These are phyloP conservation scores for Amphiprion percula DNA, from an alignment of 2,113 vertebrate genomes.

Conservation along the genomic window DNA sequence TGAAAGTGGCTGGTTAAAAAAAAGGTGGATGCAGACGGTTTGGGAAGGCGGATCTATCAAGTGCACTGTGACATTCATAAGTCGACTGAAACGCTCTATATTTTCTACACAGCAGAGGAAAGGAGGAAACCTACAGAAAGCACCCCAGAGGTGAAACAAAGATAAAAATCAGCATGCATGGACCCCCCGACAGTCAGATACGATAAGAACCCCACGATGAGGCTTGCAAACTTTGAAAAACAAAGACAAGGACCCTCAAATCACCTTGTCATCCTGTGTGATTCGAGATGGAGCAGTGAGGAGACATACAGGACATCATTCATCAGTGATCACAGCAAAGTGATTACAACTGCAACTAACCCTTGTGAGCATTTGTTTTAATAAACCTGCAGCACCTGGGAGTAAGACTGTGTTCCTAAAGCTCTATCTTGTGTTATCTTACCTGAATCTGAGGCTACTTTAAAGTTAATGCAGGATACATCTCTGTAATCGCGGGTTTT, in stretches of 20 bases:
- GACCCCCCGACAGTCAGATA: conserved; percentile 72
- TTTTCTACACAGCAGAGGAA: conserved; percentile 22
- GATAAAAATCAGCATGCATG: conserved; percentile 21
- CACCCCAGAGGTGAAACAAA: conserved; percentile 15
- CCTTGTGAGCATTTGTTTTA: not conserved
- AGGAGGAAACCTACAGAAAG: not conserved
- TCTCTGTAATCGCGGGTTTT: not conserved
- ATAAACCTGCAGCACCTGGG: not conserved
- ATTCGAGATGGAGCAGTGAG: conserved; percentile 80
- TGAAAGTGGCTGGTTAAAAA: too few relatives aligned
- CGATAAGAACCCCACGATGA: conserved; percentile 69
- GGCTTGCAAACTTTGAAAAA: not conserved
- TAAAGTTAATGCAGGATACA: not conserved
- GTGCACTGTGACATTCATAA: conserved; percentile 30
- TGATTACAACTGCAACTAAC: conserved; percentile 1
- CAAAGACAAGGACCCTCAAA: conserved; percentile 70
- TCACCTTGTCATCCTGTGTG: conserved; percentile 92
- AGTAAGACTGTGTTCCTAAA: too few relatives aligned
- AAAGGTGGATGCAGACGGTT: too few relatives aligned
- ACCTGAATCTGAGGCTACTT: not conserved
- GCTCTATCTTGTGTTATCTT: too few relatives aligned
- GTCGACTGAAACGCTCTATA: not conserved
- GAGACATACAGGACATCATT: conserved; percentile 60
- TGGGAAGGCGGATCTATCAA: too few relatives aligned
- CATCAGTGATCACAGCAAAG: conserved; percentile 19